A percentile compares a stretch with the other conserved stretches of the same genome.
phyloP scores from a whole-genome alignment of 1,140 invertebrate genomes.

The Caenorhabditis brenneri region DNA sequence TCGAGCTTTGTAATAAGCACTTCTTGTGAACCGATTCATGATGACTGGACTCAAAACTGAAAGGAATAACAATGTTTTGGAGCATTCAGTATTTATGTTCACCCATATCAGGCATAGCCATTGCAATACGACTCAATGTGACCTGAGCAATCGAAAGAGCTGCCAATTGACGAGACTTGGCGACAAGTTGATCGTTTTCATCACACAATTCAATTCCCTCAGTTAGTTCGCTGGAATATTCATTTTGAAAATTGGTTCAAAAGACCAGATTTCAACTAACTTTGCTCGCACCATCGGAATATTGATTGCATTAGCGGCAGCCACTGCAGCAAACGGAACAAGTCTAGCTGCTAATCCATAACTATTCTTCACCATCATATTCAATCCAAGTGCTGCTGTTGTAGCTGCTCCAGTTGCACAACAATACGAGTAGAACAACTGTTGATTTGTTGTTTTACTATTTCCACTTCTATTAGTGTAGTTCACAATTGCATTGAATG shows the following conservation, averaged over 20 bases:
- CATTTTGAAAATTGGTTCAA: background rate
- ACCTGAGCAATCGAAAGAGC: slow-evolving; percentile 82
- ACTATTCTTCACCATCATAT: slow-evolving; percentile 74
- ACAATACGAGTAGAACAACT: slow-evolving; percentile 85
- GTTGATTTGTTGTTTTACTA: slow-evolving; percentile 72
- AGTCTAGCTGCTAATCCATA: slow-evolving; percentile 71
- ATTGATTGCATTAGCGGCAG: slow-evolving; percentile 88
- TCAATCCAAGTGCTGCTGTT: slow-evolving; percentile 82
- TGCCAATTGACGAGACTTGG: slow-evolving; percentile 78
- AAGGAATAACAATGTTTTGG: slow-evolving; percentile 33
- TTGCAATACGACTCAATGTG: slow-evolving; percentile 82
- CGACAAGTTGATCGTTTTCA: slow-evolving; percentile 72
- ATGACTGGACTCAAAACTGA: slow-evolving; percentile 34
- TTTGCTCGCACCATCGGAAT: slow-evolving; percentile 84
- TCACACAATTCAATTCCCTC: slow-evolving; percentile 73
- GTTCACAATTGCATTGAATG: slow-evolving; percentile 97
- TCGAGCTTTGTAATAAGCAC: slow-evolving; percentile 51
- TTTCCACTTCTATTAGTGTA: slow-evolving; percentile 97
- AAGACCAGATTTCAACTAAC: slow-evolving; percentile 61
- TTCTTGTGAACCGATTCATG: slow-evolving; percentile 46
- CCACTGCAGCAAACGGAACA: slow-evolving; percentile 86
- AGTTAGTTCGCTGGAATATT: slow-evolving; percentile 70
- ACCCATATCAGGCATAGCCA: slow-evolving; percentile 89
- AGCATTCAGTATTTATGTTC: slow-evolving; percentile 66
- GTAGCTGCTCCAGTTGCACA: slow-evolving; percentile 89